Base-by-base conservation (phyloP, 2,113 vertebrate genomes). In the Bagarius yarrelli region DNA sequence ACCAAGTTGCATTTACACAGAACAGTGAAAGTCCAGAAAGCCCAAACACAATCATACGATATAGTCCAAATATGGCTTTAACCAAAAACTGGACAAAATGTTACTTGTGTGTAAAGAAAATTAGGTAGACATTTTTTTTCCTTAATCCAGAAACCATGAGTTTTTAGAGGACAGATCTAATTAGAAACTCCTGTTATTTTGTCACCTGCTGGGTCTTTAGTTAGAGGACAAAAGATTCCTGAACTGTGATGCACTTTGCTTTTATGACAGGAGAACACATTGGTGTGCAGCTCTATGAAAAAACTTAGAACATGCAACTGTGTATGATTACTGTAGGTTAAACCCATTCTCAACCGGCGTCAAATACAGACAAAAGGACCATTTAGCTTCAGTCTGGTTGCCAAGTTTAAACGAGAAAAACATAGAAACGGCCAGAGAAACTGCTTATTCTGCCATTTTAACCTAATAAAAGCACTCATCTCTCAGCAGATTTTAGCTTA, bases 271-370 rank as follows among this genome's bases (percentile, higher is more conserved):
- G 18, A 59, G 8, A 40, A 69, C 32, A 52, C 13, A 74, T n/a
- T 64, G 47, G 57, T 80, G 47, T 1, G 50, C 14, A 78, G 16
- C 78, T 47, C 30, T 76, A 60, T 13, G 55, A 14, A 34, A 67
- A 9, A 63, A 61, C 16, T 40, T 74, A 59, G n/a, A 72, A 76
- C 55, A 13, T 70, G 36, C 80, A 82, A 74, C 67, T 64, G 85
- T 76, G 76, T 60, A 82, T 81, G 87, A 83, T 73, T 86, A 82
- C 86, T 82, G 66, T 86, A 85, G 69, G 73, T 70, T 79, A 57
- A 25, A 18, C 34, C 13, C 5, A 6, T 76, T 80, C 86, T 77
- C 79, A 70, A 86, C 59, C 40, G 56, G 76, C 19, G 74, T 76
- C 59, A 73, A 82, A 85, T 83, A 55, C 55, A 53, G 77, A 74